Base-by-base conservation (phyloP, 2,888 invertebrate genomes). In the Xestia sexstrigata region DNA sequence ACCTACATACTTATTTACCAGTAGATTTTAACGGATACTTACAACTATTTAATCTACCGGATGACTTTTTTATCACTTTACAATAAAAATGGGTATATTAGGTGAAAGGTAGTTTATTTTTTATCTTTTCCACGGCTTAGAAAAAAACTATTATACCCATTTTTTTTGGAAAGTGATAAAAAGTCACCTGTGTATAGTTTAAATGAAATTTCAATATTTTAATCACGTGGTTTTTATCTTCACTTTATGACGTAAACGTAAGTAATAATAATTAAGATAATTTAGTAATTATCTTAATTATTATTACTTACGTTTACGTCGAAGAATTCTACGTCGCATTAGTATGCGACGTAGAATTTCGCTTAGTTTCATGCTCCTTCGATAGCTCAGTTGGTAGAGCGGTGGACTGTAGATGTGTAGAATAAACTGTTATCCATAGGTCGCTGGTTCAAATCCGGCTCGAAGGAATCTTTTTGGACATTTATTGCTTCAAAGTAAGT, bases 361-460 rank as follows among this genome's bases (percentile, higher is more conserved):
- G 62, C 7, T 13, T 3, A 13, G 0, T 20, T 11, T 13, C 39
- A n/a, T 15, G 20, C 4, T 81, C 96, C 96, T 96, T 96, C 95
- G 95, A 96, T 70, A 85, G 79, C 79, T 82, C 96, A 96, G 95
- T 96, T 95, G 95, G 95, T 96, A 96, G 96, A 96, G 96, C 95
- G 95, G 96, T 95, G 95, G 95, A 95, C 95, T 95, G 95, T 96
- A 96, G 95, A 82, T 63, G 82, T 82, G 13, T 7, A 52, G 4
- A 6, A 77, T 82, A 83, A 2, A 63, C 23, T 92, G 95, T 82
- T 73, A 97, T 97, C 97, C 97, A 97, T 97, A 97, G 97, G 97
- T 97, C 97, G 94, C 96, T 97, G 97, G 97, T 97, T 97, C 97
- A 97, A 97, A 97, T 97, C 97, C 97, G 97, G 97, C 97, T 97